A percentile compares a stretch with the other conserved stretches of the same genome.
phyloP scores from a whole-genome alignment of 2,797 vertebrate species.

The Garrulus glandarius region DNA sequence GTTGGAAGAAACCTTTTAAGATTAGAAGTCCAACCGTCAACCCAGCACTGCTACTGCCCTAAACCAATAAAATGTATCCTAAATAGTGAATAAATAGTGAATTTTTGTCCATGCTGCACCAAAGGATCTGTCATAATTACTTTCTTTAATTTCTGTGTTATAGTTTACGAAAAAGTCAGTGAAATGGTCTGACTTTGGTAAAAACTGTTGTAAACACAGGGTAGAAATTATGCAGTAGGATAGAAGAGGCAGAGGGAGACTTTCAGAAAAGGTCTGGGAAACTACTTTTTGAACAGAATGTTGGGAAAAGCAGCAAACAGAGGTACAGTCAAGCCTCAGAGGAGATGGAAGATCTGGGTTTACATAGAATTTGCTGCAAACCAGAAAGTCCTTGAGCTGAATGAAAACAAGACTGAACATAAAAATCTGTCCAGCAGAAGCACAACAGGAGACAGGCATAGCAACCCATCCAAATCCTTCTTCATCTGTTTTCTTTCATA shows the following conservation, averaged over 20 bases:
- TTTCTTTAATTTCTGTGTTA: background rate
- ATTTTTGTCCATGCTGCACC: rapidly evolving
- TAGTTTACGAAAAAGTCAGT: background rate
- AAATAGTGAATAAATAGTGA: background rate
- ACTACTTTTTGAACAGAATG: background rate
- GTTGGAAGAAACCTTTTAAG: background rate
- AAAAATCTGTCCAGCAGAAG: background rate
- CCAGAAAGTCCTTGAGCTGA: background rate
- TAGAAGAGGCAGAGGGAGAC: background rate
- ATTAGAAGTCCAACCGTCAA: background rate
- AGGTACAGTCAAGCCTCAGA: background rate
- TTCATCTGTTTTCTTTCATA: background rate
- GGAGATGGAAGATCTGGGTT: background rate
- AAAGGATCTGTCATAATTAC: background rate
- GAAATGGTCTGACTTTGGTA: background rate
- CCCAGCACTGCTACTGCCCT: background rate
- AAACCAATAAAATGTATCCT: background rate
- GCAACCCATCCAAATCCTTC: background rate
- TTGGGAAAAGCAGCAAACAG: background rate
- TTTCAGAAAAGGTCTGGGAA: background rate
- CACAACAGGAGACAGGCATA: background rate
- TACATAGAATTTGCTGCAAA: background rate
- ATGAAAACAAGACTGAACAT: background rate
- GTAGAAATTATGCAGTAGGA: background rate
- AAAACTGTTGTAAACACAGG: background rate